phyloP scores from a whole-genome alignment of 2,113 vertebrate genomes.

The Hippocampus mohnikei region DNA sequence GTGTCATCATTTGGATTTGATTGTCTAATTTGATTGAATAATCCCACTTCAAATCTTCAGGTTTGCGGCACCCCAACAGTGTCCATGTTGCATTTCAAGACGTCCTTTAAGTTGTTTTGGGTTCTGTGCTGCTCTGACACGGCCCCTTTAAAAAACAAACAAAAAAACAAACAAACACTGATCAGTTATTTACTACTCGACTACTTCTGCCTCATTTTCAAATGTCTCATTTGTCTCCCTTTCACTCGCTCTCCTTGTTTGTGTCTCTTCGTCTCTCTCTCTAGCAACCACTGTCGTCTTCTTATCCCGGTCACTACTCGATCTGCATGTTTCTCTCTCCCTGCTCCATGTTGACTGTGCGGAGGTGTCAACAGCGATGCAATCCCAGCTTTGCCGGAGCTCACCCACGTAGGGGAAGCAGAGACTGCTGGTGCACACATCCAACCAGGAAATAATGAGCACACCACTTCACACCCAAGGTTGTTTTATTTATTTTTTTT shows the following conservation, averaged over 20 bases:
- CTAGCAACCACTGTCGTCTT: slow-evolving; percentile 2
- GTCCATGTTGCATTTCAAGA: slow-evolving; percentile 55
- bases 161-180: slow-evolving; percentile 21
- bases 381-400: slow-evolving; percentile 47
- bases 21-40: slow-evolving; percentile 29
- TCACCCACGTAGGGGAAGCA: slow-evolving; percentile 51
- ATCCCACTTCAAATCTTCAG: slow-evolving; percentile 25
- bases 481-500: slow-evolving; percentile 21
- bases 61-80: slow-evolving; percentile 28
- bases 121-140: slow-evolving; percentile 46
- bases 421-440: slow-evolving; percentile 46
- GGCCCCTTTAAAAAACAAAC: slow-evolving; percentile 36
- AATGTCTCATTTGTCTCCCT: slow-evolving; percentile 51
- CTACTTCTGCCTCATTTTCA: slow-evolving; percentile 54
- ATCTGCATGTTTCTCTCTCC: slow-evolving; percentile 39
- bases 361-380: slow-evolving; percentile 60
- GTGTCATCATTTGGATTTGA: slow-evolving; percentile 10
- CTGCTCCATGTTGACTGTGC: slow-evolving; percentile 53
- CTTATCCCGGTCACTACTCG: slow-evolving; percentile 29
- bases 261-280: slow-evolving; percentile 1
- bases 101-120: slow-evolving; percentile 41
- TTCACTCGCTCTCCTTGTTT: slow-evolving; percentile 43
- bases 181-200: slow-evolving; percentile 59
- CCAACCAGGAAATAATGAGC: slow-evolving; percentile 24
- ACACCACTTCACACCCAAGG: slow-evolving; percentile 15